Evolutionary conservation across 2,113 vertebrate species (phyloP).

Genomic region (Microcebus murinus): DNA sequence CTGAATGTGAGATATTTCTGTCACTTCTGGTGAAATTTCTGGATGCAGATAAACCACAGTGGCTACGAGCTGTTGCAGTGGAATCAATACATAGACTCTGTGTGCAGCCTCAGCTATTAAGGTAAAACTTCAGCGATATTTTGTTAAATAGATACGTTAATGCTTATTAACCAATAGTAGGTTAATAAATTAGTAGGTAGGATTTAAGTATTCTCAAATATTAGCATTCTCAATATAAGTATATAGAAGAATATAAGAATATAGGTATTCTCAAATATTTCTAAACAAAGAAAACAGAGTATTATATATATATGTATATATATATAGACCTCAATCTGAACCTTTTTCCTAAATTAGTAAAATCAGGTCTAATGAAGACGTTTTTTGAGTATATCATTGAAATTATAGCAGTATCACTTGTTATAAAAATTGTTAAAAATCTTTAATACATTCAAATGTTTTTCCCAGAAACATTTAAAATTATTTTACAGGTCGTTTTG

Average conservation of each 20-base stretch:
- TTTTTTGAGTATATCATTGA: not conserved
- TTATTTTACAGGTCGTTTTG: constrained; percentile 94
- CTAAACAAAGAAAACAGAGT: not conserved
- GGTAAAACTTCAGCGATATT: constrained; percentile 83
- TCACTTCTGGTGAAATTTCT: constrained; percentile 99
- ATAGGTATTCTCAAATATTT: not conserved
- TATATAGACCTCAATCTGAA: not conserved
- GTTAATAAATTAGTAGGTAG: not conserved
- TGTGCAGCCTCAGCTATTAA: constrained; percentile 96
- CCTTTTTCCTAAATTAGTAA: constrained; percentile 25
- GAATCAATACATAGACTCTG: constrained; percentile 98
- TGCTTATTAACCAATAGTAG: not conserved
- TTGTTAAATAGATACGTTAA: not conserved
- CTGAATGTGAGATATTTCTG: constrained; percentile 99
- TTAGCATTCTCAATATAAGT: not conserved
- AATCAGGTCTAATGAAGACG: constrained; percentile 32
- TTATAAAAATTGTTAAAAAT: constrained; percentile 23
- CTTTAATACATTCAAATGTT: not conserved
- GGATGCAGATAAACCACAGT: constrained; percentile 99
- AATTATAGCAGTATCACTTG: constrained; percentile 17
- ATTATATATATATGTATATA: not conserved
- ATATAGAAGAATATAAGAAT: not conserved
- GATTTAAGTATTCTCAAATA: not conserved
- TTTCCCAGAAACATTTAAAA: constrained; percentile 60
- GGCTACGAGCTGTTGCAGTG: constrained; percentile 97